Percentiles rank a stretch among this genome's conserved stretches.
These are phyloP conservation scores for Gymnogyps californianus DNA, from an alignment of 2,113 vertebrate species.

Conservation along the genomic window DNA sequence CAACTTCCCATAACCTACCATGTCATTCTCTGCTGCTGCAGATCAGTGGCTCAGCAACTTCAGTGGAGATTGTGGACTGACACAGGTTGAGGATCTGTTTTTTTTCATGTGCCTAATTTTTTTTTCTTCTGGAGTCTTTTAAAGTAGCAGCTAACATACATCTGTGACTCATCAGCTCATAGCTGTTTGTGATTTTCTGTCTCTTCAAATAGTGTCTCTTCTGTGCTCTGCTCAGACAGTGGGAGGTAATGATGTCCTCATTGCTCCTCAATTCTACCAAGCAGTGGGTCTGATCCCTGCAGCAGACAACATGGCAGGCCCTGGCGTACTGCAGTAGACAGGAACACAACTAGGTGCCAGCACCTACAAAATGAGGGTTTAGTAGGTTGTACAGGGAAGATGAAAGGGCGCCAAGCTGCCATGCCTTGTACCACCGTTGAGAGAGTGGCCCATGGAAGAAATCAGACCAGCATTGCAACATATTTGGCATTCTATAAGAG, in stretches of 20 bases:
- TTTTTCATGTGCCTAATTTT: neutral
- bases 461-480: neutral
- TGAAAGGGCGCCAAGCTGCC: neutral
- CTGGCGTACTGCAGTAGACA: neutral
- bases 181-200: neutral
- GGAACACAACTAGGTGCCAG: neutral
- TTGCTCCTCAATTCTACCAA: neutral
- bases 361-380: neutral
- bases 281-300: neutral
- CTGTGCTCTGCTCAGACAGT: neutral
- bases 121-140: neutral
- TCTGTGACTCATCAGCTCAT: slow-evolving; percentile 1
- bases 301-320: rapidly evolving
- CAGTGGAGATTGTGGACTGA: neutral
- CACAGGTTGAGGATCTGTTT: neutral
- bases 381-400: neutral
- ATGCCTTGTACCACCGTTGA: neutral
- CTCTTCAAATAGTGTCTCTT: neutral
- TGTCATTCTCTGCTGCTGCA: neutral
- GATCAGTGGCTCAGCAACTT: neutral
- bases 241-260: neutral
- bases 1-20: neutral
- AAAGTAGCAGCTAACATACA: neutral
- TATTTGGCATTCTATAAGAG: neutral
- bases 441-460: neutral